These are phyloP conservation scores for Cydia splendana DNA, from an alignment of 1,140 invertebrate genomes.

Conservation along the genomic window DNA sequence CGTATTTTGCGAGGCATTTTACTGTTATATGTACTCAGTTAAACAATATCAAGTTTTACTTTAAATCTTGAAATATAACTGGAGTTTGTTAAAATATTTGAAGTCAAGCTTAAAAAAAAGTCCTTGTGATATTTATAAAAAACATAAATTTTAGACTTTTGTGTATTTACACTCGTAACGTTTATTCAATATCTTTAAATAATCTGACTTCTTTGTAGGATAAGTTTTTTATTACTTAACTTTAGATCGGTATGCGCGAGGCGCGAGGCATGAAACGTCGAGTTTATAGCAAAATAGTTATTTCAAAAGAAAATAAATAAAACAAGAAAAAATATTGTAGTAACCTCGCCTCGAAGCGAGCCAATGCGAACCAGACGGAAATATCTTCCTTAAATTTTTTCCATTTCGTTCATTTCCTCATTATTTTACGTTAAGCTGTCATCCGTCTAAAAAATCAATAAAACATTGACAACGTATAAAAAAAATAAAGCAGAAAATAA, in stretches of 20 bases:
- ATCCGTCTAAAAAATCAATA: background rate
- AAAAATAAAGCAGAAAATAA: background rate
- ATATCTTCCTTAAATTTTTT: background rate
- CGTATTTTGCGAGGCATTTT: no score
- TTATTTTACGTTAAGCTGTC: slow-evolving; percentile 1
- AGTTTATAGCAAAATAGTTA: no score
- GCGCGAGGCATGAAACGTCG: background rate
- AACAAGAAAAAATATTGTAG: background rate
- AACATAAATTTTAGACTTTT: no score
- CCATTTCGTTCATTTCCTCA: slow-evolving; percentile 4
- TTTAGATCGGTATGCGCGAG: background rate
- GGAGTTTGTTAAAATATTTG: no score
- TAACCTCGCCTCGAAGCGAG: background rate
- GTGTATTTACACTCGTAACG: no score
- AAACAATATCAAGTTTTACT: no score
- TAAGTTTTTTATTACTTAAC: background rate
- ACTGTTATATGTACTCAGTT: no score
- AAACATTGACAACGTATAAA: background rate
- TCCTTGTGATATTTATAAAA: no score
- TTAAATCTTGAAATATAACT: no score
- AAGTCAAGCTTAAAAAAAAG: no score
- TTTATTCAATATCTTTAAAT: no score
- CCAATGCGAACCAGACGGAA: background rate
- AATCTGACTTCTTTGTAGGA: no score
- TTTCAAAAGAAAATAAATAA: background rate